Conservation (phyloP, 2,888 invertebrate species). For the Sinohyriopsis cumingii region DNA sequence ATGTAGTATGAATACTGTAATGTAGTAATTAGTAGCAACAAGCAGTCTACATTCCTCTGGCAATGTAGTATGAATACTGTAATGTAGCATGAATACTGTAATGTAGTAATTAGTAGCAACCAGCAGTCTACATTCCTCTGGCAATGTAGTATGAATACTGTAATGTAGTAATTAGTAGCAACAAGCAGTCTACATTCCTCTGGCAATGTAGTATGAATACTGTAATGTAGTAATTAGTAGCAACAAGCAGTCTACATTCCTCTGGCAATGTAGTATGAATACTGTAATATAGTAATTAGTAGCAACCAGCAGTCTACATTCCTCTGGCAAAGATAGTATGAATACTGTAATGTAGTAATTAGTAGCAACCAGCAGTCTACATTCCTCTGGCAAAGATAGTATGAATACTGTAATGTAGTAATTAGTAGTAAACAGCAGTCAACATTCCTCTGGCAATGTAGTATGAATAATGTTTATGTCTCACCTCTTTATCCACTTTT, state of each 20-base stretch:
- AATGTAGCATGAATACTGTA: too few relatives aligned
- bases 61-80: neutral
- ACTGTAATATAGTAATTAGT: neutral
- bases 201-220: neutral
- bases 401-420: neutral
- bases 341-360: neutral
- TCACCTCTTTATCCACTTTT: conserved; percentile 49
- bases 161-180: too few relatives aligned
- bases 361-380: too few relatives aligned
- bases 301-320: too few relatives aligned
- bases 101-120: too few relatives aligned
- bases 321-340: neutral
- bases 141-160: neutral
- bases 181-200: too few relatives aligned
- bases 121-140: too few relatives aligned
- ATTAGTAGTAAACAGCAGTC: too few relatives aligned
- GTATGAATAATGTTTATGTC: neutral
- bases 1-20: neutral
- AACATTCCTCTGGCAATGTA: neutral
- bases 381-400: neutral
- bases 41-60: too few relatives aligned
- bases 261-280: neutral
- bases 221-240: neutral
- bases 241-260: too few relatives aligned
- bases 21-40: too few relatives aligned